Percentiles rank a stretch among this genome's conserved stretches.
Evolutionary conservation across 2,113 vertebrate species (phyloP).

Genomic region (Diglossa brunneiventris): DNA sequence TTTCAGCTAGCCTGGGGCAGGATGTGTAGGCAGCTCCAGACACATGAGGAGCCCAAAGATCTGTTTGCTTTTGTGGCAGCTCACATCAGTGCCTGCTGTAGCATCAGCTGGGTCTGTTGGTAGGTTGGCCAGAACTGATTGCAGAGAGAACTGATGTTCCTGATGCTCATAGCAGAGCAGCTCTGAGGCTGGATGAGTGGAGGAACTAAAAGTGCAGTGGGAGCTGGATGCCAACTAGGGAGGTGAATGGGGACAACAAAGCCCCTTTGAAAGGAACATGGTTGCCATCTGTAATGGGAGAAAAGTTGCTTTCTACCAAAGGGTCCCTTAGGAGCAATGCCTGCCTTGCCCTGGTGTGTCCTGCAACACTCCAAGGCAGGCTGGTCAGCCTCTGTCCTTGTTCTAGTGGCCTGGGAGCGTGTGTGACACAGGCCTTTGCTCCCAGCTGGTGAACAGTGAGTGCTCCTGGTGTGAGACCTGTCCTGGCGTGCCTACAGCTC

Average conservation of each 20-base stretch:
- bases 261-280: background rate
- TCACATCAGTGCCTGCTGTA: slow-evolving; percentile 22
- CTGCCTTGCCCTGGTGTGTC: background rate
- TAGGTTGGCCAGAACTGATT: background rate
- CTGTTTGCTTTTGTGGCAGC: slow-evolving; percentile 38
- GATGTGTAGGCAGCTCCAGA: slow-evolving; percentile 8
- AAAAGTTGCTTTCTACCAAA: background rate
- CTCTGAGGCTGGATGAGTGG: background rate
- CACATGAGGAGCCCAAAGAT: background rate
- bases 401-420: background rate
- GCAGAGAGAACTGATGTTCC: background rate
- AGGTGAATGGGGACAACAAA: background rate
- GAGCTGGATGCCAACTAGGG: background rate
- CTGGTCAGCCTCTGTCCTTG: background rate
- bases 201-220: background rate
- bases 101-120: background rate
- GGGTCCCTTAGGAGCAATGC: background rate
- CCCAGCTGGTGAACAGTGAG: background rate
- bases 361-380: background rate
- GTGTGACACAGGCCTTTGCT: background rate
- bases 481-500: background rate
- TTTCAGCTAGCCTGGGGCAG: slow-evolving; percentile 17
- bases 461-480: background rate
- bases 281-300: background rate
- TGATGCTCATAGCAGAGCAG: background rate